Base-by-base conservation (phyloP, 2,888 invertebrate genomes). In the Tanypteryx hageni region DNA sequence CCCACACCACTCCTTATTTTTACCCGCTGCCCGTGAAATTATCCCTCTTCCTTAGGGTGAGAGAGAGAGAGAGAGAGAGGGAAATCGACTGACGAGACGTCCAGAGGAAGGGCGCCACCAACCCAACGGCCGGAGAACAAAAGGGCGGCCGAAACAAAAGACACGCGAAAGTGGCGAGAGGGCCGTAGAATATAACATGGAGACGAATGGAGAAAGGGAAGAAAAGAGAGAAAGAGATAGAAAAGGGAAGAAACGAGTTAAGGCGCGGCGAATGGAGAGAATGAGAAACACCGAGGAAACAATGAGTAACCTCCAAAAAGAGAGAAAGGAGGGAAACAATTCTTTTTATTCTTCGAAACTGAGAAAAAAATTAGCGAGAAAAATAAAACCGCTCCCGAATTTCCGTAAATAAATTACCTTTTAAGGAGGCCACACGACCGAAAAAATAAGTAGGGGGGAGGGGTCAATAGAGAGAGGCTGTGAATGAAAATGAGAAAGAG, bases 341-440 rank as follows among this genome's bases (percentile, higher is more conserved):
- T 31, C 8, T 22, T 59, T 61, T 31, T 22, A n/a, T 57, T 11
- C 16, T 64, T 59, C 14, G 31, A 13, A 16, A 31, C 5, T 18
- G 31, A 86, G 13, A 13, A 11, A 44, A 44, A 89, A 64, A 68
- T 22, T 8, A 13, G 64, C 14, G 58, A n/a, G 18, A 44, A 27
- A 27, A 13, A n/a, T 44, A 64, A 64, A 61, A 68, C 89, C 89
- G n/a, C 89, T 89, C 31, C 64, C 89, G 44, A 61, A 89, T 68
- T 89, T 89, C 89, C 89, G 89, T 64, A 89, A 89, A 89, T 89
- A 89, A 89, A 89, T 89, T 89, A 44, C 64, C 89, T 27, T 31
- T 44, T 59, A 64, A 68, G 89, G 64, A 89, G 44, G 61, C 44
- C 27, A 44, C 64, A 61, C 68, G n/a, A 44, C 64, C 31, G 44